Percentiles rank a stretch among this genome's conserved stretches.
phyloP scores from a whole-genome alignment of 2,888 invertebrate species.

The Drosophila nr. fundita region DNA sequence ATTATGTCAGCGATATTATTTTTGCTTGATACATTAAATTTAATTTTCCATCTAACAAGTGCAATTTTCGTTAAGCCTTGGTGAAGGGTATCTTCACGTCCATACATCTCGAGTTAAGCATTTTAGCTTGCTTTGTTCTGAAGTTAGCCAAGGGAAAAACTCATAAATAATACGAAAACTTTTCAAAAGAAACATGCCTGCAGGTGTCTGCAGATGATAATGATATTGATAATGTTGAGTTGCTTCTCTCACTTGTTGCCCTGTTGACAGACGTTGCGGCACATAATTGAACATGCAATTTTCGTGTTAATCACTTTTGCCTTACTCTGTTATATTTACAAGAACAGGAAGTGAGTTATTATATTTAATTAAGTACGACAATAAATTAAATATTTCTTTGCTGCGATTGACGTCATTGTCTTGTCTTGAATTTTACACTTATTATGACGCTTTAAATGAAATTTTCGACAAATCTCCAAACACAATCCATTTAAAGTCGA shows the following conservation, averaged over 20 bases:
- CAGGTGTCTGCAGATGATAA: constrained; percentile 47
- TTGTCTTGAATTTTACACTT: neutral
- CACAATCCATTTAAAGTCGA: constrained; percentile 1
- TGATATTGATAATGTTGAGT: constrained; percentile 35
- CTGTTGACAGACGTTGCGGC: constrained; percentile 81
- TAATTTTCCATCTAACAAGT: neutral
- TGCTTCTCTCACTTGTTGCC: constrained; percentile 60
- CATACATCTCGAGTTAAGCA: fast-evolving
- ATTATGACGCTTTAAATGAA: constrained; percentile 7
- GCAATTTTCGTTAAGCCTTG: neutral
- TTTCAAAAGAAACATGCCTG: constrained; percentile 50
- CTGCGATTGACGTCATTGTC: constrained; percentile 28
- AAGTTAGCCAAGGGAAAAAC: constrained; percentile 28
- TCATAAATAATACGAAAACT: constrained; percentile 49
- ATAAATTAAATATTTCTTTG: constrained; percentile 42
- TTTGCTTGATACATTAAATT: neutral
- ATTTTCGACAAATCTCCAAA: constrained; percentile 17
- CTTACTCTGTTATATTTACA: constrained; percentile 27
- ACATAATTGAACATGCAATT: constrained; percentile 76
- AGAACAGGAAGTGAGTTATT: constrained; percentile 68
- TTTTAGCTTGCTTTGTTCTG: neutral
- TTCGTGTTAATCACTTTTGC: constrained; percentile 18
- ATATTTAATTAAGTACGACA: constrained; percentile 58
- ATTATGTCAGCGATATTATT: neutral
- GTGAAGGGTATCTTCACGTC: constrained; percentile 15